Evolutionary conservation across 1,140 invertebrate genomes (phyloP).

Genomic region (Psix sp.): DNA sequence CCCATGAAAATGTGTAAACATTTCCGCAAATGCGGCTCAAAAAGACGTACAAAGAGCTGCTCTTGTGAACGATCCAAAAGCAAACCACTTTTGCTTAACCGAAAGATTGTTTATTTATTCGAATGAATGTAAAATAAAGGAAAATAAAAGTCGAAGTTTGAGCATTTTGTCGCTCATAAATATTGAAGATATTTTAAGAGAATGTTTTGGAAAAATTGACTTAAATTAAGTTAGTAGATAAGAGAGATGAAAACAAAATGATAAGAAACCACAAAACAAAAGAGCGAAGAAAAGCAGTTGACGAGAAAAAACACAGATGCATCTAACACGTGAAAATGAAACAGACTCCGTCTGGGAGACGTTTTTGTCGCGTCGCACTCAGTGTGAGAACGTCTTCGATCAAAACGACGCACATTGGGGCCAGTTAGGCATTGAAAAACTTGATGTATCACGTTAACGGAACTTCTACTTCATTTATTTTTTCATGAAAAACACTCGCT

Average conservation of each 20-base stretch:
- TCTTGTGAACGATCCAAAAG: neutral
- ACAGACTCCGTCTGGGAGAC: slow-evolving; percentile 35
- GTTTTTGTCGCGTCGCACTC: slow-evolving; percentile 62
- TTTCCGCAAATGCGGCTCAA: slow-evolving; percentile 16
- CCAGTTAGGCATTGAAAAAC: slow-evolving; percentile 62
- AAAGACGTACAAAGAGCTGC: slow-evolving; percentile 10
- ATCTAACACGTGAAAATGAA: slow-evolving; percentile 43
- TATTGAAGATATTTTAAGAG: too few species aligned
- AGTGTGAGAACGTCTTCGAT: slow-evolving; percentile 68
- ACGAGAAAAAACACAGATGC: slow-evolving; percentile 21
- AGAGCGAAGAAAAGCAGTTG: neutral
- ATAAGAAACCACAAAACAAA: neutral
- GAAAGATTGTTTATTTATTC: slow-evolving; percentile 22
- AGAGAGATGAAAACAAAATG: neutral
- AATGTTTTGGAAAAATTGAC: neutral
- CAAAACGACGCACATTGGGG: slow-evolving; percentile 67
- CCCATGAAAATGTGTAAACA: slow-evolving; percentile 39
- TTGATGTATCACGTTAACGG: slow-evolving; percentile 57
- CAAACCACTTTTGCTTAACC: slow-evolving; percentile 17
- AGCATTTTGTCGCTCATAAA: too few species aligned
- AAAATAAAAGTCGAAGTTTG: neutral
- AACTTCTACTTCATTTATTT: slow-evolving; percentile 28
- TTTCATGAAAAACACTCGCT: slow-evolving; percentile 24
- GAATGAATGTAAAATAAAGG: neutral
- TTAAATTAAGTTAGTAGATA: neutral